Evolutionary conservation across 2,888 invertebrate species (phyloP).

Genomic region (Pseudolycoriella hygida): DNA sequence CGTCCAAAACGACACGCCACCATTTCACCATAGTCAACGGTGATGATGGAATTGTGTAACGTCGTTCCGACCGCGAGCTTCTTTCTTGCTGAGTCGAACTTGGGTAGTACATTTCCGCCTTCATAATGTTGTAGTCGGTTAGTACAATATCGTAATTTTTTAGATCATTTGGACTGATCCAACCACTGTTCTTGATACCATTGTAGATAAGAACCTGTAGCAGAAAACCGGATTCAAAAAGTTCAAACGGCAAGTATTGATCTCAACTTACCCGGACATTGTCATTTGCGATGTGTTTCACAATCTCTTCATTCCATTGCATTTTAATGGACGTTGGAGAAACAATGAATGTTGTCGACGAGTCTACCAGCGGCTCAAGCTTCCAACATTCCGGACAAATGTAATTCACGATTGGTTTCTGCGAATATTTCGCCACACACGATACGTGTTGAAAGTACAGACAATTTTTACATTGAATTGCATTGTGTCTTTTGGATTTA

Average conservation of each 20-base stretch:
- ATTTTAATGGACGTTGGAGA: conserved; percentile 45
- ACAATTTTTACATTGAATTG: conserved; percentile 39
- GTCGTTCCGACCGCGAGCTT: conserved; percentile 36
- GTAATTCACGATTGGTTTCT: conserved; percentile 26
- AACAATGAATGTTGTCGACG: conserved; percentile 51
- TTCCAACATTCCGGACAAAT: conserved; percentile 50
- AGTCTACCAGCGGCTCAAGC: conserved; percentile 17
- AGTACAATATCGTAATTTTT: conserved; percentile 51
- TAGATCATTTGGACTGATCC: conserved; percentile 36
- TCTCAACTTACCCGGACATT: conserved; percentile 21
- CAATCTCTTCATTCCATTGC: conserved; percentile 58
- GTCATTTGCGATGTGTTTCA: conserved; percentile 36
- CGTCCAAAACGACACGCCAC: conserved; percentile 65
- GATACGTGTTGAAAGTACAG: conserved; percentile 39
- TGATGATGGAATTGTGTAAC: conserved; percentile 42
- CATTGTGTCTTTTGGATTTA: conserved; percentile 5
- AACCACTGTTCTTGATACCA: conserved; percentile 25
- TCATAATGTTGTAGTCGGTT: conserved; percentile 48
- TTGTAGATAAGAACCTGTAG: conserved; percentile 33
- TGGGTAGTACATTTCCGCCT: conserved; percentile 41
- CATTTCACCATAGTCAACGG: conserved; percentile 51
- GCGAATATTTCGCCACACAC: conserved; percentile 34
- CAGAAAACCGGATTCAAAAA: background rate
- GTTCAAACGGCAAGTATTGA: background rate
- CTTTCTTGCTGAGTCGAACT: conserved; percentile 20